These are phyloP conservation scores for Meloidogyne floridensis DNA, from an alignment of 1,140 invertebrate genomes.

Conservation along the genomic window DNA sequence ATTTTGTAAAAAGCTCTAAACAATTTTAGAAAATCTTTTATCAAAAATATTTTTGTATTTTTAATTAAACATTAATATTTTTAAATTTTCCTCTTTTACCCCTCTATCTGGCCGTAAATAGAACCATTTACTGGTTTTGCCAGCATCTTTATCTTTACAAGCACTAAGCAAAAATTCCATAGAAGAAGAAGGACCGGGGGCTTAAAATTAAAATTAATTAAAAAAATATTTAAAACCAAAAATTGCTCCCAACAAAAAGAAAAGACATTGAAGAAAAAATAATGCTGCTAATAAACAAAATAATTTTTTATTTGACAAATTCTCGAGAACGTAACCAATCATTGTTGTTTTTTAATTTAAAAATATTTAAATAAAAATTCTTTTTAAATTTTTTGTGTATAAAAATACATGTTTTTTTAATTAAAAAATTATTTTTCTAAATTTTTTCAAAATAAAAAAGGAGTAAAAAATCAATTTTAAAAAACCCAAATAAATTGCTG, in stretches of 20 bases:
- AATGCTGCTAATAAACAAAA: conserved; percentile 64
- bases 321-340: conserved; percentile 69
- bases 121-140: conserved; percentile 79
- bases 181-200: conserved; percentile 71
- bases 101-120: conserved; percentile 75
- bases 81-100: conserved; percentile 32
- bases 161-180: conserved; percentile 63
- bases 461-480: background rate
- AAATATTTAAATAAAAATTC: no score
- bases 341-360: conserved; percentile 31
- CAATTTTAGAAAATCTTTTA: no score
- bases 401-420: no score
- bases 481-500: background rate
- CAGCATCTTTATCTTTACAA: conserved; percentile 74
- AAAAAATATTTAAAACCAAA: conserved; percentile 46
- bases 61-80: conserved; percentile 1
- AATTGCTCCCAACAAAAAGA: conserved; percentile 67
- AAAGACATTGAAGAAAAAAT: conserved; percentile 66
- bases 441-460: background rate
- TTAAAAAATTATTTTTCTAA: no score
- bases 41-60: no score
- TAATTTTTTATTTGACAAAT: conserved; percentile 68
- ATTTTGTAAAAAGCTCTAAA: no score
- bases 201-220: conserved; percentile 67
- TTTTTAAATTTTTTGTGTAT: no score